Percentiles rank a stretch among this genome's conserved stretches.
Conservation (phyloP, 2,113 vertebrate species). For the Ailuropoda melanoleuca region DNA sequence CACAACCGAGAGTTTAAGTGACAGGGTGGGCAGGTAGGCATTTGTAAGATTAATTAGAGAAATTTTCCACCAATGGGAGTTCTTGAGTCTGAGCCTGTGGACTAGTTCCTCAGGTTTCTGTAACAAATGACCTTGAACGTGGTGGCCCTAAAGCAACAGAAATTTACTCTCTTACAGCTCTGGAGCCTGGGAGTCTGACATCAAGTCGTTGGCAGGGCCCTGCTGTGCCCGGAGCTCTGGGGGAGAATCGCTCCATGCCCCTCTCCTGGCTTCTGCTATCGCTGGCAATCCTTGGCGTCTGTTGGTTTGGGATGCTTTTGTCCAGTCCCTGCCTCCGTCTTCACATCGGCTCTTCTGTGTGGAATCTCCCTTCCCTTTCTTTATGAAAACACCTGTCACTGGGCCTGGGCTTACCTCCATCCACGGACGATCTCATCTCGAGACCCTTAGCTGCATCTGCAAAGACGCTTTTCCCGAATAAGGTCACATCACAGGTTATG, state of each 20-base stretch:
- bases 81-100: fast-evolving
- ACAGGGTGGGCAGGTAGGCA: fast-evolving
- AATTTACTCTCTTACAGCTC: not conserved
- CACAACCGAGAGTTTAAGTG: not conserved
- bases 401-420: not conserved
- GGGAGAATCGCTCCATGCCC: not conserved
- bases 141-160: not conserved
- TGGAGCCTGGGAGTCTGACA: not conserved
- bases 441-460: not conserved
- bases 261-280: not conserved
- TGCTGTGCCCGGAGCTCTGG: not conserved
- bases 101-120: not conserved
- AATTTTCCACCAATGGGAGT: too few species aligned
- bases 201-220: fast-evolving
- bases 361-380: not conserved
- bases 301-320: fast-evolving
- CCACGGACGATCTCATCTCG: not conserved
- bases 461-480: not conserved
- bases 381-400: not conserved
- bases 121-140: not conserved
- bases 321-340: not conserved
- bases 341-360: not conserved
- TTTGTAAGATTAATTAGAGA: too few species aligned
- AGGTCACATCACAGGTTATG: not conserved
- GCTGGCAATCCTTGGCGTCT: fast-evolving